Evolutionary conservation across 1,140 invertebrate genomes (phyloP).

Genomic region (Pseudachorutes palmiensis): DNA sequence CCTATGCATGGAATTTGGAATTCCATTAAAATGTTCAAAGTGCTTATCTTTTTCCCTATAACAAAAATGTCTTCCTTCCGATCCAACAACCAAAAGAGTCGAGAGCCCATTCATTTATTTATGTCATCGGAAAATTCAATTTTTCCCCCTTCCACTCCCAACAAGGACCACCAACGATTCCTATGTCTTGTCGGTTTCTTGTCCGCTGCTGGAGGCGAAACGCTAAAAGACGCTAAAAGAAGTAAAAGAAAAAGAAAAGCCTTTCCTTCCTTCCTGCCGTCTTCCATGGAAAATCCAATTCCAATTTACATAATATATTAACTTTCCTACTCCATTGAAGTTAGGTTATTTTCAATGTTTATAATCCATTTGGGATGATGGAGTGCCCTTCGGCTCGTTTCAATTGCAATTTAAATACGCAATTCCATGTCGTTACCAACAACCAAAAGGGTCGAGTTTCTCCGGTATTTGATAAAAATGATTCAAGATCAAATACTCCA

Average conservation of each 20-base stretch:
- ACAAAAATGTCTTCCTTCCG: constrained; percentile 19
- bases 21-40: constrained; percentile 28
- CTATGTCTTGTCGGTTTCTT: background rate
- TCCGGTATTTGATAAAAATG: too few relatives aligned
- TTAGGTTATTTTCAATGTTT: background rate
- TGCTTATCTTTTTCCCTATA: constrained; percentile 21
- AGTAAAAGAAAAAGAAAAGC: background rate
- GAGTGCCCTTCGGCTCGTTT: background rate
- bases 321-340: background rate
- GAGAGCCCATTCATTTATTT: constrained; percentile 10
- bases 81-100: constrained; percentile 9
- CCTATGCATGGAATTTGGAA: constrained; percentile 21
- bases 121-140: constrained; percentile 20
- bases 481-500: background rate
- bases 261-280: too few relatives aligned
- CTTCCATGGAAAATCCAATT: background rate
- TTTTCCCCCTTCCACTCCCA: background rate
- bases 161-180: background rate
- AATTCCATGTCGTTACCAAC: too few relatives aligned
- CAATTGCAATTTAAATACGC: background rate
- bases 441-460: too few relatives aligned
- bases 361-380: constrained; percentile 8
- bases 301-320: constrained; percentile 8
- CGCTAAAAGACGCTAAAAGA: background rate
- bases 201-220: background rate